A percentile compares a stretch with the other conserved stretches of the same genome.
phyloP scores from a whole-genome alignment of 2,888 invertebrate species.

The Yponomeuta evonymella region DNA sequence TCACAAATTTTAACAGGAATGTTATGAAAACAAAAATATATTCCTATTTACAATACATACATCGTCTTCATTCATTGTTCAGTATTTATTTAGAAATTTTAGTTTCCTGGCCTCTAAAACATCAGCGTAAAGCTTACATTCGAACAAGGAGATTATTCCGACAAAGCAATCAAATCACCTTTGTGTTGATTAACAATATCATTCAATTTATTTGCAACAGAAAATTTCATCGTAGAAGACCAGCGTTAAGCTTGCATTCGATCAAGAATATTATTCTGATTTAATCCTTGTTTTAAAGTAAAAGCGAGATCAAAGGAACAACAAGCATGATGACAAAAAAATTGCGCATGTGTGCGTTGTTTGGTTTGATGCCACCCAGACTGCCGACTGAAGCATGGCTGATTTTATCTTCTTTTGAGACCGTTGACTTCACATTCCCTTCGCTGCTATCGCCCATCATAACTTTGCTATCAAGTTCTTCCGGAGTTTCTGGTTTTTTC shows the following conservation, averaged over 20 bases:
- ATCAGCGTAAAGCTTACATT: background rate
- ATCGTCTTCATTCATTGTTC: conserved; percentile 18
- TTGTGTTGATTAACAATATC: background rate
- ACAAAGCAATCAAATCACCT: conserved; percentile 28
- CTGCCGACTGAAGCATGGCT: conserved; percentile 54
- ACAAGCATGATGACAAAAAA: conserved; percentile 42
- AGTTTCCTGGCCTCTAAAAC: background rate
- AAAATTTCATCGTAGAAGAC: conserved; percentile 41
- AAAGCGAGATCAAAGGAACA: conserved; percentile 45
- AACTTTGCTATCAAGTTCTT: conserved; percentile 46
- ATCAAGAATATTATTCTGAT: background rate
- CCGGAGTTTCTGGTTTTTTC: conserved; percentile 39
- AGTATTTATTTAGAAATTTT: background rate
- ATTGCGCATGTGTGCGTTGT: conserved; percentile 37
- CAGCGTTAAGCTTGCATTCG: conserved; percentile 53
- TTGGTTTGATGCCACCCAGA: conserved; percentile 52
- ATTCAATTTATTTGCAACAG: background rate
- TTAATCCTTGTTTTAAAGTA: conserved; percentile 42
- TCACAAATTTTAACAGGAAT: conserved; percentile 62
- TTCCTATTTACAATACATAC: conserved; percentile 50
- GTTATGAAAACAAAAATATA: conserved; percentile 51
- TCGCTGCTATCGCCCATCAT: conserved; percentile 53
- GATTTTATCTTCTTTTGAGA: conserved; percentile 52
- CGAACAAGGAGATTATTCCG: conserved; percentile 19
- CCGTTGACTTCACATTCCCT: conserved; percentile 40